These are phyloP conservation scores for Lophotis ruficrista DNA, from an alignment of 2,113 vertebrate genomes.

Conservation along the genomic window DNA sequence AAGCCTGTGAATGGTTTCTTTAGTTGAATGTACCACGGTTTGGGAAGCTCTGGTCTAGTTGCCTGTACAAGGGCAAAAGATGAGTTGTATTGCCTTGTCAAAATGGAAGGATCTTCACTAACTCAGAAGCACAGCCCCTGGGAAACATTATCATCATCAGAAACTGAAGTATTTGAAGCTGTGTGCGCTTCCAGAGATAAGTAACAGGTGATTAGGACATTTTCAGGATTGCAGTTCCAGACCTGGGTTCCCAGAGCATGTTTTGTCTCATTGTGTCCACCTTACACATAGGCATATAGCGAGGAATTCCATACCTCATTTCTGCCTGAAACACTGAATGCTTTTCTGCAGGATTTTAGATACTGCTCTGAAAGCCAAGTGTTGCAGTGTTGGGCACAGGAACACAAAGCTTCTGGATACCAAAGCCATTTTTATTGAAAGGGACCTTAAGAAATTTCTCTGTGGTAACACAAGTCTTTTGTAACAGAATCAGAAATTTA, in stretches of 20 bases:
- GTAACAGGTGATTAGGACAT: background rate
- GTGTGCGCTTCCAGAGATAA: background rate
- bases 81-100: background rate
- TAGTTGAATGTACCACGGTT: fast-evolving
- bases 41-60: background rate
- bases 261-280: background rate
- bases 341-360: background rate
- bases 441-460: background rate
- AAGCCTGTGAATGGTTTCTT: background rate
- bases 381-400: background rate
- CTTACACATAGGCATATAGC: background rate
- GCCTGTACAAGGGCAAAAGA: background rate
- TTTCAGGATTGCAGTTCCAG: background rate
- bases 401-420: background rate
- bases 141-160: background rate
- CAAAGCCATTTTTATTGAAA: background rate
- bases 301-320: background rate
- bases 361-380: background rate
- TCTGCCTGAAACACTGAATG: background rate
- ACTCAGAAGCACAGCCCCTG: background rate
- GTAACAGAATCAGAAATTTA: background rate
- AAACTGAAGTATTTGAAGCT: background rate
- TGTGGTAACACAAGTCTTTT: background rate
- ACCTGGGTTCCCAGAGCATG: background rate
- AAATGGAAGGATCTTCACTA: background rate